Evolutionary conservation across 2,113 vertebrate species (phyloP), one percentile per base, ranked within the genome.

Genomic region (Lepus europaeus): DNA sequence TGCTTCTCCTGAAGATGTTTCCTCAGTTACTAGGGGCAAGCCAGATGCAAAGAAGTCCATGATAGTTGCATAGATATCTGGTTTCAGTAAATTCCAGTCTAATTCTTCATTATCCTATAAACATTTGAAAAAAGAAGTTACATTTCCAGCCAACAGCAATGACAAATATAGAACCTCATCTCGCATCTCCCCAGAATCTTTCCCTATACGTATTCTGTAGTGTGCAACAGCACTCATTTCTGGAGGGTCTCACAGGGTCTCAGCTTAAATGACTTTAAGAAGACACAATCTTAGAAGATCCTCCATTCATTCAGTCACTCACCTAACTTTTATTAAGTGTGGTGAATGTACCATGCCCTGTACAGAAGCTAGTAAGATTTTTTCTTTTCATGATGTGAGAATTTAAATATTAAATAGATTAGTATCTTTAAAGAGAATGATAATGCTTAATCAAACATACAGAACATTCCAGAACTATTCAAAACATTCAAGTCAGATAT

Each of bases 1-100:
- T 98, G 99, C 99, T 63, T 99, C 99, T 91, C 98, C 98, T 85
- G 97, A 98, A 13, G 99, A 98, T 66, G 98, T 97, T 78, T 99
- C 99, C 0, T 99, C 99, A 59, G 98, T 99, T 33, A 99, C 97
- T 20, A 99, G 97, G 68, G 99, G 99, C 90, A 99, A 98, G 33
- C 99, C 99, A 64, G 99, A 99, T 16, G 99, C 99, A 98, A 99
- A 99, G 98, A 99, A 99, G 98, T 99, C 99, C 99, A 99, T 99
- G 86, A 99, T 99, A 81, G 99, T 96, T 96, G 99, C 99, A 97
- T 99, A 99, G 80, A 99, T 99, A 95, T 99, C 99, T 16, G 99
- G 99, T 97, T 99, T 99, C 83, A 99, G 98, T 87, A 99, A 98
- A 97, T 99, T 99, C 99, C 99, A 99, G 59, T 99, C 99, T 95